Evolutionary conservation across 2,113 vertebrate genomes (phyloP).

Genomic region (Cricetomys ansorgei): DNA sequence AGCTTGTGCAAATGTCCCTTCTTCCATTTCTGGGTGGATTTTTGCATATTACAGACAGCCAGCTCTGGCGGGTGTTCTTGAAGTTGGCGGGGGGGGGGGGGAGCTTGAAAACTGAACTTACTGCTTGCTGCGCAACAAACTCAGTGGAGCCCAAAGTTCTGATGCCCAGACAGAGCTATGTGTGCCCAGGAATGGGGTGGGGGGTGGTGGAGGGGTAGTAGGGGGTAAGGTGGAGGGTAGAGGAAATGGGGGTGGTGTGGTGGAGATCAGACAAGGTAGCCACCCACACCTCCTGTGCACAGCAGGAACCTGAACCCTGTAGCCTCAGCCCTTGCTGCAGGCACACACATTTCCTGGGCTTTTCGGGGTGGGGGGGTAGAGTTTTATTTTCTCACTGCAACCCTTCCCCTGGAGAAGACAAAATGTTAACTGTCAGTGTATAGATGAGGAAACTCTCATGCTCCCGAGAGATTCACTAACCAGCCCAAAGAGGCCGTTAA

Average conservation of each 20-base stretch:
- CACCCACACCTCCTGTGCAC: accelerated
- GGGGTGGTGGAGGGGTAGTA: not conserved
- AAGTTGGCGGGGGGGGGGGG: slow-evolving; percentile 11
- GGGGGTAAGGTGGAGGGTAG: not conserved
- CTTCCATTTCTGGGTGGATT: slow-evolving; percentile 77
- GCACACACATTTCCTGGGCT: not conserved
- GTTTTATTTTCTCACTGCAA: not conserved
- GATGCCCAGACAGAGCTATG: not conserved
- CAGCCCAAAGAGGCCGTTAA: not conserved
- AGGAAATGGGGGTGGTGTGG: not conserved
- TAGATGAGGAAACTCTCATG: not conserved
- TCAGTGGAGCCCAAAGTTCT: slow-evolving; percentile 3
- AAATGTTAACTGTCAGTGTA: not conserved
- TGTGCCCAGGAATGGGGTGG: not conserved
- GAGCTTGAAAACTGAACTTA: slow-evolving; percentile 66
- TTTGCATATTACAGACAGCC: slow-evolving; percentile 79
- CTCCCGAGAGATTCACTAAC: not conserved
- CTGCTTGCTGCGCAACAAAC: slow-evolving; percentile 65
- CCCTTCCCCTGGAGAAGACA: not conserved
- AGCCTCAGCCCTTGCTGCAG: not conserved
- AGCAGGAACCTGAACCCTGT: not conserved
- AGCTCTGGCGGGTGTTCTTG: slow-evolving; percentile 71
- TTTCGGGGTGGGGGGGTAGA: not conserved
- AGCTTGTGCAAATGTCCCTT: slow-evolving; percentile 67
- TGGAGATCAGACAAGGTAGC: not conserved